Conservation (phyloP, 2,113 vertebrate genomes). For the Macrotus californicus region DNA sequence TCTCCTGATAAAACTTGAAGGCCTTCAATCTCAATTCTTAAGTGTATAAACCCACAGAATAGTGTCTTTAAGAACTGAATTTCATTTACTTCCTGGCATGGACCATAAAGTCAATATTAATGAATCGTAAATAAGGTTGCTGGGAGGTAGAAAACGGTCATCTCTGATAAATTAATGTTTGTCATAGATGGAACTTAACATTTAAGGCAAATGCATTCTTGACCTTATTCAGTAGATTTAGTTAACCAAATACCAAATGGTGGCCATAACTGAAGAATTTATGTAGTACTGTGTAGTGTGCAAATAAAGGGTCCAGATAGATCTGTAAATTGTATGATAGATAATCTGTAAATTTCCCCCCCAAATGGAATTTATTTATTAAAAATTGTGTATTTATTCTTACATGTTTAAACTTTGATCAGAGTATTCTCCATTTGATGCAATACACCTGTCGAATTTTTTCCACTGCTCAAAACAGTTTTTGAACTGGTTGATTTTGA, state of each 20-base stretch:
- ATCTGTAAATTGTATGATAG: neutral
- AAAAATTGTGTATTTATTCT: too few species aligned
- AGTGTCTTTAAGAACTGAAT: constrained; percentile 26
- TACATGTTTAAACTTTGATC: too few species aligned
- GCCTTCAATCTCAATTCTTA: neutral
- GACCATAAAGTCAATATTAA: neutral
- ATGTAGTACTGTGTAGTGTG: neutral
- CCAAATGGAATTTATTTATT: too few species aligned
- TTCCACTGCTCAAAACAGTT: too few species aligned
- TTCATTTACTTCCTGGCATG: neutral
- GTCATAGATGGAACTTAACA: neutral
- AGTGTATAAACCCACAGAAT: neutral
- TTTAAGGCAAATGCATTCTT: neutral
- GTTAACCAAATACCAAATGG: neutral
- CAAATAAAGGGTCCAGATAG: neutral
- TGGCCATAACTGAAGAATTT: neutral
- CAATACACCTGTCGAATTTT: too few species aligned
- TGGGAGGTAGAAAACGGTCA: neutral
- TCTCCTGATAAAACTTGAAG: neutral
- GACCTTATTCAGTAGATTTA: neutral
- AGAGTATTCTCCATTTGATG: too few species aligned
- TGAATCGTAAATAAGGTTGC: neutral
- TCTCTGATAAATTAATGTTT: neutral
- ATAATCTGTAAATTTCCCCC: too few species aligned
- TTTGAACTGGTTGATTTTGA: too few species aligned